Percentiles rank a stretch among this genome's conserved stretches.
Conservation (phyloP, 2,113 vertebrate genomes). For the Pantherophis guttatus region DNA sequence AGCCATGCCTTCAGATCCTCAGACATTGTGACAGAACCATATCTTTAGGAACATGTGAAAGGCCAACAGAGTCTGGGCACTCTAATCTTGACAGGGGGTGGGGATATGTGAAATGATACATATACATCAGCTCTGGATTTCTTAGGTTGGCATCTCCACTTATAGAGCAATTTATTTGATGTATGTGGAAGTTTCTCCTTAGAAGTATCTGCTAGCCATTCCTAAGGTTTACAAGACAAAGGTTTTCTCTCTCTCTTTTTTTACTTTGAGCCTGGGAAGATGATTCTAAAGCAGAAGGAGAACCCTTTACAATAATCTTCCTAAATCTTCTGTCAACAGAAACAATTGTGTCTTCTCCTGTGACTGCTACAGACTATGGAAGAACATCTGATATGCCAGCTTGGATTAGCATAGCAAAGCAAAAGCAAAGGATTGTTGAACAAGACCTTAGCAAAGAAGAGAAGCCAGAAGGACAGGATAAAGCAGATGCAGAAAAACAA, state of each 20-base stretch:
- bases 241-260: not conserved
- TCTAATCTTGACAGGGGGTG: not conserved
- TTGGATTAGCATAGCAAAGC: slow-evolving; percentile 85
- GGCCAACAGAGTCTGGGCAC: not conserved
- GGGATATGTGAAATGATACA: not conserved
- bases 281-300: not conserved
- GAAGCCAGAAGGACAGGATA: slow-evolving; percentile 34
- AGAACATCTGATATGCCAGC: slow-evolving; percentile 65
- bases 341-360: slow-evolving; percentile 42
- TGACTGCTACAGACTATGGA: slow-evolving; percentile 33
- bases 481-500: slow-evolving; percentile 60
- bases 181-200: not conserved
- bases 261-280: not conserved
- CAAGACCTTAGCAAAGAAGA: slow-evolving; percentile 70
- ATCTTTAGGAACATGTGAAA: not conserved
- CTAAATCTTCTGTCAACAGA: slow-evolving; percentile 63
- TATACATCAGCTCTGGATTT: not conserved
- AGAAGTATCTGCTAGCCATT: not conserved
- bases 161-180: not conserved
- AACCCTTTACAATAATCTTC: slow-evolving; percentile 38
- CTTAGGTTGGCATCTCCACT: not conserved
- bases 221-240: not conserved
- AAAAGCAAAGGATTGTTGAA: slow-evolving; percentile 80
- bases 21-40: not conserved
- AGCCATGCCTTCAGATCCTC: not conserved